Evolutionary conservation across 2,113 vertebrate genomes (phyloP).

Genomic region (Ameiurus melas): DNA sequence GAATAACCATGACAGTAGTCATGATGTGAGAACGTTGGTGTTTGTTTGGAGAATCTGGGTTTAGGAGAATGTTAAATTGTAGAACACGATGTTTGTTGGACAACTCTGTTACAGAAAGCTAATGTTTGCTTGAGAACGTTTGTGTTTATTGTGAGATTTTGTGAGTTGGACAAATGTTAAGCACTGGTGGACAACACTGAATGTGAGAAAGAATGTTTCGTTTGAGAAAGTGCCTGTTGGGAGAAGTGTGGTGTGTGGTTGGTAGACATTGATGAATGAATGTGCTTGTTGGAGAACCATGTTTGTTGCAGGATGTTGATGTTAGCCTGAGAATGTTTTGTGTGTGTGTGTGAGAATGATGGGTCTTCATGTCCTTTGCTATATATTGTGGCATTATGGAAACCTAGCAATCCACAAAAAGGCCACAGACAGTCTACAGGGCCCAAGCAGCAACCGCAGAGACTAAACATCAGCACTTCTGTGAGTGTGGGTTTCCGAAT

Average conservation of each 20-base stretch:
- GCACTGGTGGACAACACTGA: neutral
- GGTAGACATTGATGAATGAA: neutral
- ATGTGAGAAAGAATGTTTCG: neutral
- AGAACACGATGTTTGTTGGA: neutral
- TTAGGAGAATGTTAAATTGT: neutral
- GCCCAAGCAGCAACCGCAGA: constrained; percentile 23
- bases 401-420: constrained; percentile 30
- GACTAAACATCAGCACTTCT: constrained; percentile 48
- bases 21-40: neutral
- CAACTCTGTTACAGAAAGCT: neutral
- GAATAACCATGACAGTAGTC: neutral
- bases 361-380: constrained; percentile 15
- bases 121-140: constrained; percentile 1
- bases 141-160: neutral
- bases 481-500: constrained; percentile 38
- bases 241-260: neutral
- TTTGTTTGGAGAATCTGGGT: neutral
- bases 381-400: constrained; percentile 7
- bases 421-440: constrained; percentile 25
- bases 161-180: neutral
- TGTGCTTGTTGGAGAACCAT: neutral
- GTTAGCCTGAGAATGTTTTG: neutral
- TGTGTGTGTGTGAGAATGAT: neutral
- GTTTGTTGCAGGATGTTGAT: neutral
- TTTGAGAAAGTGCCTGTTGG: neutral